Evolutionary conservation across 2,113 vertebrate genomes (phyloP).

Genomic region (Stomatorhinus ivindoensis): DNA sequence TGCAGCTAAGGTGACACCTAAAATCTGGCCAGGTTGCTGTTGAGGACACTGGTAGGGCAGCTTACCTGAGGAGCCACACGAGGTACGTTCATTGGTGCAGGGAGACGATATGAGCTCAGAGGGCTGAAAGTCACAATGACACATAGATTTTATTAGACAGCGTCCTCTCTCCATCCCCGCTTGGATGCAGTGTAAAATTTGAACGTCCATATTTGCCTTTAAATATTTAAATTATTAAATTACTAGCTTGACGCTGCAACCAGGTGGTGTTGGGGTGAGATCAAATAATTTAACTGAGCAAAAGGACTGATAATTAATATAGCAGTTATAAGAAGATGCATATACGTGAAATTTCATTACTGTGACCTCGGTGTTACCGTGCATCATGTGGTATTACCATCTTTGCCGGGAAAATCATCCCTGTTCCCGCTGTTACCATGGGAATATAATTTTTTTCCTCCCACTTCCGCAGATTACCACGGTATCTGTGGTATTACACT

Average conservation of each 20-base stretch:
- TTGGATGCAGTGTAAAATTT: neutral
- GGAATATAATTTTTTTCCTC: neutral
- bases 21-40: no score
- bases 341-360: neutral
- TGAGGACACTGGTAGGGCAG: no score
- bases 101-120: neutral
- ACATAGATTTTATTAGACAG: neutral
- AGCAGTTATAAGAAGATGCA: neutral
- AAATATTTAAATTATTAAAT: neutral
- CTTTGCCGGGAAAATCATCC: neutral
- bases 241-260: neutral
- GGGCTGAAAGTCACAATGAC: neutral
- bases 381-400: neutral
- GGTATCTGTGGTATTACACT: neutral
- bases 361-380: neutral
- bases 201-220: neutral
- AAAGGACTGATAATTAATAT: neutral
- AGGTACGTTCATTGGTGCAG: neutral
- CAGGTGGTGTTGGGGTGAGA: neutral
- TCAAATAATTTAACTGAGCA: neutral
- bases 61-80: neutral
- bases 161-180: neutral
- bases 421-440: neutral
- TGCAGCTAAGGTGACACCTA: neutral
- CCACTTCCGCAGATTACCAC: neutral